Percentiles rank a stretch among this genome's conserved stretches.
phyloP scores from a whole-genome alignment of 2,113 vertebrate genomes.

The Chaetorhynchus papuensis region DNA sequence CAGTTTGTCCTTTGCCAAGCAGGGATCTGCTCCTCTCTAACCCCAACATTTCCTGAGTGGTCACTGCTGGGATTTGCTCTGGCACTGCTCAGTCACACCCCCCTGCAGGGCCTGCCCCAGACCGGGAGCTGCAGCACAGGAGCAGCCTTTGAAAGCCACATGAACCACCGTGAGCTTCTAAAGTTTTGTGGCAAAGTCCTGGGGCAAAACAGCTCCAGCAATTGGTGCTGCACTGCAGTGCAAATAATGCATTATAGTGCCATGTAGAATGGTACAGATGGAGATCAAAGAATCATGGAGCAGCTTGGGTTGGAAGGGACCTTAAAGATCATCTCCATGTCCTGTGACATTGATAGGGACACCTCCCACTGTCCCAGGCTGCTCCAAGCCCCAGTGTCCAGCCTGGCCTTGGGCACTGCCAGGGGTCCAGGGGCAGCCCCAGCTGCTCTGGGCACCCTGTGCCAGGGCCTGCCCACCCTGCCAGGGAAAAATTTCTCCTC shows the following conservation, averaged over 20 bases:
- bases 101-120: not conserved
- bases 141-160: not conserved
- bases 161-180: rapidly evolving
- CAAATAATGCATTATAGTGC: rapidly evolving
- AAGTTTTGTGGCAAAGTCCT: not conserved
- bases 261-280: rapidly evolving
- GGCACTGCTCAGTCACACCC: not conserved
- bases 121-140: not conserved
- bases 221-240: rapidly evolving
- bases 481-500: not conserved
- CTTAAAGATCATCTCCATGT: no score
- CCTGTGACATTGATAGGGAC: not conserved
- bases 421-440: not conserved
- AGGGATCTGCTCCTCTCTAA: not conserved
- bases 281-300: not conserved
- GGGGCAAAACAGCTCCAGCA: not conserved
- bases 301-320: not conserved
- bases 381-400: rapidly evolving
- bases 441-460: not conserved
- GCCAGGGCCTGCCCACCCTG: not conserved
- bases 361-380: rapidly evolving
- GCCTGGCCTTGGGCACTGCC: not conserved
- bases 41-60: not conserved
- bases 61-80: not conserved
- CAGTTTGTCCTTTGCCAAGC: not conserved